Conservation (phyloP, 2,888 invertebrate species). For the Drosophila colorata region DNA sequence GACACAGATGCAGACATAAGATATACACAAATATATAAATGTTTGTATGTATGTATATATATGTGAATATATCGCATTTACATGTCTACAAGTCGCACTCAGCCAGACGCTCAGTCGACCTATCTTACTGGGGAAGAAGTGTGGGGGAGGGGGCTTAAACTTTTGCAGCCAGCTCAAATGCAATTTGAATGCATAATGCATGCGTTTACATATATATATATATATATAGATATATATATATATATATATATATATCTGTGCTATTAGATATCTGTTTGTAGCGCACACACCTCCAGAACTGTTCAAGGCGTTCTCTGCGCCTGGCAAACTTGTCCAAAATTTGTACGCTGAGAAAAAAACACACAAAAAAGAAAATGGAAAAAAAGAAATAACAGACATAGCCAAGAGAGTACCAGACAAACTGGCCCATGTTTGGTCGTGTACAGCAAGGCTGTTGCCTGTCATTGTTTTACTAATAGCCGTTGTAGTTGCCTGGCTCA, state of each 20-base stretch:
- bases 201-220: slow-evolving; percentile 17
- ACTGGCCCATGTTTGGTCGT: slow-evolving; percentile 73
- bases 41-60: background rate
- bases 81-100: slow-evolving; percentile 48
- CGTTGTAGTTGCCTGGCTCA: slow-evolving; percentile 68
- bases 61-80: slow-evolving; percentile 35
- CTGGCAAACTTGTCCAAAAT: slow-evolving; percentile 76
- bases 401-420: slow-evolving; percentile 47
- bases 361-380: slow-evolving; percentile 8
- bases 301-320: slow-evolving; percentile 57
- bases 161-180: slow-evolving; percentile 55
- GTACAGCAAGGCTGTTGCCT: slow-evolving; percentile 74
- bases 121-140: background rate
- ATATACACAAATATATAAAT: slow-evolving; percentile 12
- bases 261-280: slow-evolving; percentile 38
- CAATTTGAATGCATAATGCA: slow-evolving; percentile 64
- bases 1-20: slow-evolving; percentile 41
- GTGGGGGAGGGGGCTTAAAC: slow-evolving; percentile 24
- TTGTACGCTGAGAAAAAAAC: slow-evolving; percentile 56
- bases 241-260: slow-evolving; percentile 9
- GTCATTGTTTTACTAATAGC: slow-evolving; percentile 79
- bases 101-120: slow-evolving; percentile 41
- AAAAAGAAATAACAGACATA: slow-evolving; percentile 28
- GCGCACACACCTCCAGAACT: slow-evolving; percentile 44
- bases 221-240: slow-evolving; percentile 7